phyloP scores from a whole-genome alignment of 1,140 invertebrate species.

The Micrasema minimum region DNA sequence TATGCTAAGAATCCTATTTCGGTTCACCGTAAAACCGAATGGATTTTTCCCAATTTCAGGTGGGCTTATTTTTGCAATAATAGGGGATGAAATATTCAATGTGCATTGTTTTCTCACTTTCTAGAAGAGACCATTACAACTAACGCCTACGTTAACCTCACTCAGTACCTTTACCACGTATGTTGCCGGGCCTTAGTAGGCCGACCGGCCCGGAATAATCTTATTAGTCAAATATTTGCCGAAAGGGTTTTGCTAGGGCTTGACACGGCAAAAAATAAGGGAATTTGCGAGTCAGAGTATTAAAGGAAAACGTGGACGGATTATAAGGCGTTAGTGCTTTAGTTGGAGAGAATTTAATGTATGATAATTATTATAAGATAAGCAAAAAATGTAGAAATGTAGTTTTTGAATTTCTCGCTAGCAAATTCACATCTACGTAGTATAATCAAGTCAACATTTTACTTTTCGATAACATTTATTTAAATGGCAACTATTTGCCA shows the following conservation, averaged over 20 bases:
- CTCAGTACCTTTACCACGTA: slow-evolving; percentile 28
- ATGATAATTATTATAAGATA: too few species aligned
- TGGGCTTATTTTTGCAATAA: neutral
- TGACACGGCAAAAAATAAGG: slow-evolving; percentile 30
- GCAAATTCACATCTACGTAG: too few species aligned
- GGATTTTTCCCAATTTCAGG: neutral
- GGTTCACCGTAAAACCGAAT: neutral
- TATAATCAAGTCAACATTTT: too few species aligned
- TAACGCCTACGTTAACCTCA: slow-evolving; percentile 9
- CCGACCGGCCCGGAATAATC: slow-evolving; percentile 39
- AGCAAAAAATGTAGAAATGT: too few species aligned
- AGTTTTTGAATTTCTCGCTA: too few species aligned
- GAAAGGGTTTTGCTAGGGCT: slow-evolving; percentile 40
- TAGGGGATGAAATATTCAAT: neutral
- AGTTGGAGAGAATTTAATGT: too few species aligned
- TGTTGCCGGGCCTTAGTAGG: slow-evolving; percentile 15
- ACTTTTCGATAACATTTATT: too few species aligned
- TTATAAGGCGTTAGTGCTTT: too few species aligned
- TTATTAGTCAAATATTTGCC: slow-evolving; percentile 47
- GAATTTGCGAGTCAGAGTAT: slow-evolving; percentile 26
- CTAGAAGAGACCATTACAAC: too few species aligned
- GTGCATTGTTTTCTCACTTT: too few species aligned
- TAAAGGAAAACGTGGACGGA: slow-evolving; percentile 36
- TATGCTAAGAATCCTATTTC: neutral
- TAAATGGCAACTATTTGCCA: too few species aligned